Conservation (phyloP, 2,113 vertebrate genomes). For the Anguilla rostrata region DNA sequence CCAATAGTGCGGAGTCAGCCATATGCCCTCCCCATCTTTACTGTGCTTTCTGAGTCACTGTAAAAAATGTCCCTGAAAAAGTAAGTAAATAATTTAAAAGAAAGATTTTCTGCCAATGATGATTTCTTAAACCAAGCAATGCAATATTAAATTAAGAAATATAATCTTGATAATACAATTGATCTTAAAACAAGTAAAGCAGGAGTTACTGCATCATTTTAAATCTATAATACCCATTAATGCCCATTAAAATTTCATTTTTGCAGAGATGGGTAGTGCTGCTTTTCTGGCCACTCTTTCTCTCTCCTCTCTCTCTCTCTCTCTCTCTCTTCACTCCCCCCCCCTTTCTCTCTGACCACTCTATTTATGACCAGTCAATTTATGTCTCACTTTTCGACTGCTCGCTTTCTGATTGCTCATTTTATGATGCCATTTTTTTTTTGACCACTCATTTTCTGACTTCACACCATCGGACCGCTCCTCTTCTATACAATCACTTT, state of each 20-base stretch:
- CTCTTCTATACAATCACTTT: not conserved
- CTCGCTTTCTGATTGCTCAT: not conserved
- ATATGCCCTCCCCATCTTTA: not conserved
- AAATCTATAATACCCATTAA: too few species aligned
- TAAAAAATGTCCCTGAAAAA: too few species aligned
- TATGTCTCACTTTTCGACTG: not conserved
- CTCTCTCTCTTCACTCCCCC: not conserved
- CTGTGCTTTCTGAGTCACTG: not conserved
- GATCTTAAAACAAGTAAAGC: too few species aligned
- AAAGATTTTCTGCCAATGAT: not conserved
- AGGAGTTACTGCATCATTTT: too few species aligned
- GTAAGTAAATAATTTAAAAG: too few species aligned
- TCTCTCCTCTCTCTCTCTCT: not conserved
- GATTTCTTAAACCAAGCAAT: too few species aligned
- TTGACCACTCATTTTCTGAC: conserved; percentile 27
- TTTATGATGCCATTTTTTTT: not conserved
- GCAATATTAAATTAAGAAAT: too few species aligned
- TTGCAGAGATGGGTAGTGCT: not conserved
- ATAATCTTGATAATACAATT: too few species aligned
- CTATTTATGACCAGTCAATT: conserved; percentile 26
- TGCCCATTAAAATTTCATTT: too few species aligned
- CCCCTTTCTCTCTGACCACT: not conserved
- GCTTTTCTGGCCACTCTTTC: not conserved
- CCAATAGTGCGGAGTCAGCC: not conserved
- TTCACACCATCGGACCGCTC: not conserved